phyloP scores from a whole-genome alignment of 2,113 vertebrate genomes.

The Vidua macroura region DNA sequence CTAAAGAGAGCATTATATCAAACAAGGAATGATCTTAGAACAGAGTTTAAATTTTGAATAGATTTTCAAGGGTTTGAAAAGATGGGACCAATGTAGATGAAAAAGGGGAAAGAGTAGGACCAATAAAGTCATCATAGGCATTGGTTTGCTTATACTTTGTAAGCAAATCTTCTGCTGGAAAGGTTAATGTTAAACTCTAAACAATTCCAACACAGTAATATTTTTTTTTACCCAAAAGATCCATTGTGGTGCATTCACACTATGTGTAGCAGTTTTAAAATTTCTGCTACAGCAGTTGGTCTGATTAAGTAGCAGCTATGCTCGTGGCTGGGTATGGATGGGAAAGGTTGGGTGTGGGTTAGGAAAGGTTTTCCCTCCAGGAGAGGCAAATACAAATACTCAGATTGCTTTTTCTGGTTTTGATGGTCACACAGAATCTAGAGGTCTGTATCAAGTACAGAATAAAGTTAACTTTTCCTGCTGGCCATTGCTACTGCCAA shows the following conservation, averaged over 20 bases:
- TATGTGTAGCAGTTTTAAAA: background rate
- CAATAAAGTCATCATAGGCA: background rate
- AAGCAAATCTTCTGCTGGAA: background rate
- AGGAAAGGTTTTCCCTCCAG: background rate
- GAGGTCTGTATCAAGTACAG: background rate
- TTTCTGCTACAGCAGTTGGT: background rate
- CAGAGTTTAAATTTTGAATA: background rate
- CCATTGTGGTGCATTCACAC: background rate
- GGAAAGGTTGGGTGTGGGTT: background rate
- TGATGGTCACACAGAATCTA: background rate
- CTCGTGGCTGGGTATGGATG: background rate
- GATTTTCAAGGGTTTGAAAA: background rate
- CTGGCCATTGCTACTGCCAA: background rate
- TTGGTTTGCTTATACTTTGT: background rate
- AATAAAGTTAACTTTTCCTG: background rate
- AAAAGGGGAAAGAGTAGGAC: background rate
- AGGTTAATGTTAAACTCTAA: accelerated
- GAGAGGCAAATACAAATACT: background rate
- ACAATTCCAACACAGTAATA: background rate
- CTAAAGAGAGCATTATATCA: background rate
- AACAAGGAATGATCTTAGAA: background rate
- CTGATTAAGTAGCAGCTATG: background rate
- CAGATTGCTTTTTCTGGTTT: background rate
- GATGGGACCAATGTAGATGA: background rate
- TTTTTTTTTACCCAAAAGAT: background rate